These are phyloP conservation scores for Stichopus chloronotus DNA, from an alignment of 35 echinoderm and acorn worm genomes.

Conservation along the genomic window DNA sequence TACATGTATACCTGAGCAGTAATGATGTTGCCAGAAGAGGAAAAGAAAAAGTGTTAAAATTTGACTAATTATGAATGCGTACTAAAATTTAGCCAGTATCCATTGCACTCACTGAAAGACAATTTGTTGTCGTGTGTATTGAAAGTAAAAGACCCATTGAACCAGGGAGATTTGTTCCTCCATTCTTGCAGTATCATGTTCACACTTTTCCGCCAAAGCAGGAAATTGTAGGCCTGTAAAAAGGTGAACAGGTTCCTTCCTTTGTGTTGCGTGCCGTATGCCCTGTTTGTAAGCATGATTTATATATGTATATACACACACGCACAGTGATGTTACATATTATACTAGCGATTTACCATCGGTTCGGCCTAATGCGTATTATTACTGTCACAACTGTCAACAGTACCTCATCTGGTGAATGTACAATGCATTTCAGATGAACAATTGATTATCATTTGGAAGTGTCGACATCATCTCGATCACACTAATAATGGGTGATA, in stretches of 20 bases:
- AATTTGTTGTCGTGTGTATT: too few species aligned
- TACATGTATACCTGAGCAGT: too few species aligned
- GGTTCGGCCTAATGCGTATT: not conserved
- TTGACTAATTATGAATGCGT: too few species aligned
- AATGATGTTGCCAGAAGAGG: too few species aligned
- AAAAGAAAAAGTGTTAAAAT: too few species aligned
- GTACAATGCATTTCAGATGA: not conserved
- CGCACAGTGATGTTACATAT: not conserved
- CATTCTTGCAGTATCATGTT: not conserved
- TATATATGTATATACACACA: not conserved
- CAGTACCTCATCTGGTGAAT: not conserved
- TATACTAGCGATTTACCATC: not conserved
- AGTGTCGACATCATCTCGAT: too few species aligned
- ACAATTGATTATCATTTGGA: too few species aligned
- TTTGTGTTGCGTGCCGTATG: not conserved
- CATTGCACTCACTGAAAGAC: too few species aligned
- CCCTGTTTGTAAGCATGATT: not conserved
- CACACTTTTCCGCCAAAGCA: not conserved
- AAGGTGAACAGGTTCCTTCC: not conserved
- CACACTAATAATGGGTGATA: too few species aligned
- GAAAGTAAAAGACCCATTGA: too few species aligned
- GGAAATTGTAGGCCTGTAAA: not conserved
- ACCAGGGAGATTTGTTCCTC: not conserved
- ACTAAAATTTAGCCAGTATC: too few species aligned
- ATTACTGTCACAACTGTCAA: not conserved